Evolutionary conservation across 1,140 invertebrate species (phyloP), one percentile per base, ranked within the genome.

Genomic region (Bombus pyrosoma): DNA sequence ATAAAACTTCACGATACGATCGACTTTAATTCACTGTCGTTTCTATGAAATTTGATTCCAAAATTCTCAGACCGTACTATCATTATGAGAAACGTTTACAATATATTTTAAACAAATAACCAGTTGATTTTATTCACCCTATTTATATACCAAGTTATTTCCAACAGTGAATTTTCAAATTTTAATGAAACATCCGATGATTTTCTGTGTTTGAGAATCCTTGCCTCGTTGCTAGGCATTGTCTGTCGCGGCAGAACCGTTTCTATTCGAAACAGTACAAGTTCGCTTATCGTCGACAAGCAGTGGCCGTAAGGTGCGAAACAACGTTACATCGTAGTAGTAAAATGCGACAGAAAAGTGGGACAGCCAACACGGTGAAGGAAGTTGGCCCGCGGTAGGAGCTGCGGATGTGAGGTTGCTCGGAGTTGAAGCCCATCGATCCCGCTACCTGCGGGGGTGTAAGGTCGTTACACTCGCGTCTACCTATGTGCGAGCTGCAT

Each of bases 401-500:
- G 41, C 74, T 15, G 81, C 39, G 69, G 81, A 89, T 85, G 89
- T 87, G 89, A 87, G 88, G 85, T 87, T 71, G 53, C 62, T 57
- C 69, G 59, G 39, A 89, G 78, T 86, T 81, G 76, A 85, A 90
- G 83, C 90, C 75, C 90, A 91, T 91, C 90, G 90, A 91, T 91
- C 90, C 64, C 82, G 68, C 59, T 82, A 86, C 86, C 88, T 90
- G 86, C 83, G 79, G 37, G 80, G 79, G 86, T 87, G 87, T 90
- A 91, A 90, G 91, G 91, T 92, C 91, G 85, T 92, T 92, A 92
- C 89, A 92, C 91, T 81, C 86, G 62, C 68, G 64, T 82, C 77
- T 86, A 91, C 83, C 81, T 91, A 85, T 79, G 80, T 66, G 72
- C 73, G 34, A 53, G 75, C 81, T 73, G 68, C 85, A 86, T 83